Evolutionary conservation across 2,888 invertebrate species (phyloP), one percentile per base, ranked within the genome.

Genomic region (Conchocele bisecta): DNA sequence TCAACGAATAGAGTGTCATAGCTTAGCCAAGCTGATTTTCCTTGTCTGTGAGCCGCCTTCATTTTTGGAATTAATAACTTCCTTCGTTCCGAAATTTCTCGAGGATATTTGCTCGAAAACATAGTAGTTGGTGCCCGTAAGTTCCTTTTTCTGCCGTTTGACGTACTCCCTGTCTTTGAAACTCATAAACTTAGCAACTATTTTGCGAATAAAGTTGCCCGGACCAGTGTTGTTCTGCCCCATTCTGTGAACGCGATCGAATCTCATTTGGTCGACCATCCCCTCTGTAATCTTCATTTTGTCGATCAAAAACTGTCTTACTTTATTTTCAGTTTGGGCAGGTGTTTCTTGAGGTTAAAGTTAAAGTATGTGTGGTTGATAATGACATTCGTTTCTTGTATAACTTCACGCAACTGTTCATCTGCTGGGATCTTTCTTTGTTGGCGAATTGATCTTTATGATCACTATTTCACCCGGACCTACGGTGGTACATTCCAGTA

Each of bases 191-290:
- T 35, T 35, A 11, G 37, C 37, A 35, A 35, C 37, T 13, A 35
- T 13, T 11, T 35, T 35, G 11, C 37, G 37, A 11, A 13, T 11
- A 11, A n/a, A 29, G 6, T 15, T 26, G 7, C 29, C 4, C 17
- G 26, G n/a, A 48, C 48, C 48, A 20, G 5, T 13, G 11, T 28
- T 46, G 28, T 48, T 28, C 15, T 48, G 29, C n/a, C 48, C 48
- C 48, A 48, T 48, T 15, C 48, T 48, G 17, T 48, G 48, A 7
- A 48, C 48, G 9, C 48, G 48, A n/a, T 48, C 48, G 3, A 48
- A 17, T 5, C 48, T 28, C n/a, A 48, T 29, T 11, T 31, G 29
- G 31, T 48, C 48, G 17, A 48, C 48, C n/a, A 48, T 5, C 4
- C 22, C 48, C 48, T 48, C 29, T 17, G 48, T 31, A 4, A 48